These are phyloP conservation scores for Macrobrachium rosenbergii DNA, from an alignment of 1,140 invertebrate genomes.

Conservation along the genomic window DNA sequence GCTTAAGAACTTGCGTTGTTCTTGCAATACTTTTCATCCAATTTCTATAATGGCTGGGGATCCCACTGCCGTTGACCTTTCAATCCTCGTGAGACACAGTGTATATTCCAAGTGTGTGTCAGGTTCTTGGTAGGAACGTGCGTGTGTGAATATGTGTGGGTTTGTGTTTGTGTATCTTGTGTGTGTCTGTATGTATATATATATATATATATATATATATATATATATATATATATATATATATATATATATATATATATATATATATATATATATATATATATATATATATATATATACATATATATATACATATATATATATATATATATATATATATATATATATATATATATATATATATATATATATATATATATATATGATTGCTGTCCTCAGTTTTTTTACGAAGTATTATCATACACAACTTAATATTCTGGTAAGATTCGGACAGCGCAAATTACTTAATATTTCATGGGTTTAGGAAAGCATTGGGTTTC, in stretches of 20 bases:
- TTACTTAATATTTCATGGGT: no score
- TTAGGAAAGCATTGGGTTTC: no score
- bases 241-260: constrained; percentile 22
- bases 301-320: constrained; percentile 40
- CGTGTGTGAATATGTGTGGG: no score
- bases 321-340: constrained; percentile 42
- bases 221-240: constrained; percentile 23
- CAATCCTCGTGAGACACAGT: not conserved
- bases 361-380: constrained; percentile 44
- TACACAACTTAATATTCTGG: no score
- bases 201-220: not conserved
- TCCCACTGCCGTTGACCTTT: not conserved
- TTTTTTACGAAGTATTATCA: not conserved
- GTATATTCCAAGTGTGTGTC: not conserved
- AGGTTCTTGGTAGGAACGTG: not conserved
- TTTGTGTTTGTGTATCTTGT: not conserved
- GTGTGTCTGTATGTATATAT: not conserved
- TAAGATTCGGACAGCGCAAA: no score
- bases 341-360: constrained; percentile 42
- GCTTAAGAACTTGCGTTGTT: no score
- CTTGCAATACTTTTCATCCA: no score
- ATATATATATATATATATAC: constrained; percentile 13
- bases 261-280: constrained; percentile 24
- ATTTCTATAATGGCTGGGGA: not conserved
- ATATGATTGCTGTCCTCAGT: no score